phyloP scores from a whole-genome alignment of 1,140 invertebrate genomes.

The Atopsyche davidsoni region DNA sequence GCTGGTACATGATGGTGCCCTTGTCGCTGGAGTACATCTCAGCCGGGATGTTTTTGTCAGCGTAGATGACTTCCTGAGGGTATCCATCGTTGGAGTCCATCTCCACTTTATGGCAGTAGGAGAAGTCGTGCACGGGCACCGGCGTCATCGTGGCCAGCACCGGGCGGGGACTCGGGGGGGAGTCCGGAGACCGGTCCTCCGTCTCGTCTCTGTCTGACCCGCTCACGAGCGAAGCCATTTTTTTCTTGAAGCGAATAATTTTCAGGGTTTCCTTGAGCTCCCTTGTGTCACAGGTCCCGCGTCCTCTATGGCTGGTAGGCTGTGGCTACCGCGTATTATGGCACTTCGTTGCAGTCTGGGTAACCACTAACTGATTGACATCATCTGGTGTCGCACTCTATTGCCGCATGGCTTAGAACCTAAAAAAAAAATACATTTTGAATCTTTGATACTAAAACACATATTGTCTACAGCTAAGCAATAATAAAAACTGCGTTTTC shows the following conservation, averaged over 20 bases:
- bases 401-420: background rate
- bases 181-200: constrained; percentile 35
- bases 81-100: constrained; percentile 49
- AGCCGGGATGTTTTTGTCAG: constrained; percentile 26
- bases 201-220: constrained; percentile 22
- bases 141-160: constrained; percentile 69
- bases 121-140: constrained; percentile 49
- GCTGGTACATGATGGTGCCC: constrained; percentile 46
- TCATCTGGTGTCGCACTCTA: too few relatives aligned
- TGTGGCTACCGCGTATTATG: too few relatives aligned
- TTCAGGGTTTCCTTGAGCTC: constrained; percentile 11
- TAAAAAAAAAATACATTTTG: background rate
- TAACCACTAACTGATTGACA: background rate
- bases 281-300: constrained; percentile 10
- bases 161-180: constrained; percentile 57
- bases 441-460: too few relatives aligned
- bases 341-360: constrained; percentile 17
- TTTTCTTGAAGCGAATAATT: constrained; percentile 25
- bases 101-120: constrained; percentile 51
- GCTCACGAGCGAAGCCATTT: constrained; percentile 28
- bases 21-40: constrained; percentile 36
- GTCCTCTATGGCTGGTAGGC: background rate
- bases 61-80: constrained; percentile 37
- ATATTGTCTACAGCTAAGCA: too few relatives aligned
- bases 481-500: too few relatives aligned